These are phyloP conservation scores for Ammodytes dubius DNA, from an alignment of 2,113 vertebrate species.

Conservation along the genomic window DNA sequence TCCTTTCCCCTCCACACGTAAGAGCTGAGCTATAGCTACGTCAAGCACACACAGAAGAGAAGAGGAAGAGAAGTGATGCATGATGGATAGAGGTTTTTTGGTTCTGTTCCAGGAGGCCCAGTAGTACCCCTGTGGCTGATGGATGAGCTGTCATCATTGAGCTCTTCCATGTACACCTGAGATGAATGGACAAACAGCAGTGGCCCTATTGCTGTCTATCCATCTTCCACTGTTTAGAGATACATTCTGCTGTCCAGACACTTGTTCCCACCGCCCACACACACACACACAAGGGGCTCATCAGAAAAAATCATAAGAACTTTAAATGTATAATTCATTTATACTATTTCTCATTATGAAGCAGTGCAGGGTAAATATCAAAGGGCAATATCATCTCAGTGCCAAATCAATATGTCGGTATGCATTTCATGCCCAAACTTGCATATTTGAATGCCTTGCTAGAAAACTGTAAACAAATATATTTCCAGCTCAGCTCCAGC, in stretches of 20 bases:
- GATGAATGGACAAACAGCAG: conserved; percentile 82
- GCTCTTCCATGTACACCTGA: conserved; percentile 74
- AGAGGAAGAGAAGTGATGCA: conserved; percentile 28
- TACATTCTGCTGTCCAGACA: conserved; percentile 50
- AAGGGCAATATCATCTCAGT: background rate
- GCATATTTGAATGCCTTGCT: conserved; percentile 11
- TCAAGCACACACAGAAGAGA: conserved; percentile 21
- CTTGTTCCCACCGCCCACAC: conserved; percentile 16
- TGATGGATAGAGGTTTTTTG: conserved; percentile 71
- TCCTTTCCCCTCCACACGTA: background rate
- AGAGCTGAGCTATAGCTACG: conserved; percentile 14
- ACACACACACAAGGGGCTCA: conserved; percentile 31
- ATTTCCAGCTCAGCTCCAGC: conserved; percentile 6
- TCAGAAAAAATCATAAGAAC: conserved; percentile 16
- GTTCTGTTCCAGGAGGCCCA: conserved; percentile 77
- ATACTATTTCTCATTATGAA: background rate
- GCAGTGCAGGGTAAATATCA: background rate
- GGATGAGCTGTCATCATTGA: conserved; percentile 79
- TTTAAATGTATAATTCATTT: background rate
- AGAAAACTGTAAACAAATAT: background rate
- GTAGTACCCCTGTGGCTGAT: conserved; percentile 78
- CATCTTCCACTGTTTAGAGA: conserved; percentile 72
- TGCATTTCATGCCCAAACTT: conserved; percentile 11
- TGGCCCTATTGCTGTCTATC: conserved; percentile 60
- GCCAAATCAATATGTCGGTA: conserved; percentile 16